A percentile compares a stretch with the other conserved stretches of the same genome.
phyloP scores from a whole-genome alignment of 30 jellyfish, hydroid and myxozoan genomes.

The Euphysa ruthae region DNA sequence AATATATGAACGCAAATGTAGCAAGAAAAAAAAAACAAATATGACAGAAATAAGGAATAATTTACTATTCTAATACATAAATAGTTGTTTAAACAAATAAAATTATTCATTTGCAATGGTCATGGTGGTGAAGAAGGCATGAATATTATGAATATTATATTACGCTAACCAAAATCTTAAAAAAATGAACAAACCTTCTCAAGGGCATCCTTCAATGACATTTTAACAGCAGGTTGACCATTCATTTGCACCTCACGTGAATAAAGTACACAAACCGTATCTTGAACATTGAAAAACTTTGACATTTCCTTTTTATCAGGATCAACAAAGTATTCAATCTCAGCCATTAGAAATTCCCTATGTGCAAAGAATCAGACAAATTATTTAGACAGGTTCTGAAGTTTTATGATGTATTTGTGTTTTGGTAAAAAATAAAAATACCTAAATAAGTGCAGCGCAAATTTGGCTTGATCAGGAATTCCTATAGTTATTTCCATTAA shows the following conservation, averaged over 20 bases:
- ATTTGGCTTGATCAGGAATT: no score
- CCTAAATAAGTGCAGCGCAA: no score
- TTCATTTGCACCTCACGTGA: conserved; percentile 79
- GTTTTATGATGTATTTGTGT: no score
- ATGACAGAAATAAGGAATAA: no score
- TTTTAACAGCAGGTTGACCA: conserved; percentile 74
- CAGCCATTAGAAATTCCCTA: conserved; percentile 98
- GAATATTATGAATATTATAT: not conserved
- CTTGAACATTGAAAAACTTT: conserved; percentile 66
- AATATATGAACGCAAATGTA: no score
- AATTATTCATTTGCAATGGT: not conserved
- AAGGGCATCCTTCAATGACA: conserved; percentile 66
- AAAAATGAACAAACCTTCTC: conserved; percentile 57
- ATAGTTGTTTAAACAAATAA: not conserved
- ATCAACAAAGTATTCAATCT: conserved; percentile 91
- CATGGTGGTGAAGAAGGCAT: not conserved
- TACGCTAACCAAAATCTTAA: not conserved
- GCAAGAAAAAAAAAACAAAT: no score
- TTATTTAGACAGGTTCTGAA: no score
- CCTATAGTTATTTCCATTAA: no score
- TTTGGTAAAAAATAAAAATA: no score
- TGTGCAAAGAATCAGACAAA: not conserved
- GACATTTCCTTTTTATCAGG: conserved; percentile 86
- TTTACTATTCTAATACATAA: no score
- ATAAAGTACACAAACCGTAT: conserved; percentile 42